A percentile compares a stretch with the other conserved stretches of the same genome.
phyloP scores from a whole-genome alignment of 2,888 invertebrate genomes.

The Copidosoma aretas region DNA sequence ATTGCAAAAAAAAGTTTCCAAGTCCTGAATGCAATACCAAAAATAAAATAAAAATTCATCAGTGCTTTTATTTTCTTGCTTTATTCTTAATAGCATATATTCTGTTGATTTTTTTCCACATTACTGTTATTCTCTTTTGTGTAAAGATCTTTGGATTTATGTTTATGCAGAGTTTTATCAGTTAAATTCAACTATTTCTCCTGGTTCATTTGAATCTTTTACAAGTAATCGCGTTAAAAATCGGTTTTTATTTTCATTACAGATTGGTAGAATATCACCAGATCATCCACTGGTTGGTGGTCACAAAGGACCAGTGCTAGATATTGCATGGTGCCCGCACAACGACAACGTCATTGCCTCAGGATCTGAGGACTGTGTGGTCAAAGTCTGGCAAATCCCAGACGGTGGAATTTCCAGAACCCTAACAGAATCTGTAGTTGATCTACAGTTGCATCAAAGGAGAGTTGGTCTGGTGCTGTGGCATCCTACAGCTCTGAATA shows the following conservation, averaged over 20 bases:
- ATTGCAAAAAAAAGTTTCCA: no score
- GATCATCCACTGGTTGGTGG: slow-evolving; percentile 95
- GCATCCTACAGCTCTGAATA: slow-evolving; percentile 96
- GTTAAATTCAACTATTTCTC: no score
- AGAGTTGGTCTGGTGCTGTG: slow-evolving; percentile 92
- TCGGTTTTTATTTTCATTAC: not conserved
- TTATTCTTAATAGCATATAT: no score
- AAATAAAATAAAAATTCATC: no score
- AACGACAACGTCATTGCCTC: slow-evolving; percentile 98
- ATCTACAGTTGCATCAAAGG: slow-evolving; percentile 90
- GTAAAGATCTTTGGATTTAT: no score
- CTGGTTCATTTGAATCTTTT: no score
- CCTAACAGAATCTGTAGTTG: slow-evolving; percentile 90
- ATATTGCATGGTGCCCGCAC: slow-evolving; percentile 98
- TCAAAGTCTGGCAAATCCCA: slow-evolving; percentile 96
- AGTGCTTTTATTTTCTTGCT: no score
- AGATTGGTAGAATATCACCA: slow-evolving; percentile 94
- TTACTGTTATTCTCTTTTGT: no score
- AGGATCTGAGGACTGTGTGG: slow-evolving; percentile 95
- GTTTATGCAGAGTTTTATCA: no score
- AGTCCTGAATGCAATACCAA: no score
- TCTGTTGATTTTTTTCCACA: no score
- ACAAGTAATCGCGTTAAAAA: not conserved
- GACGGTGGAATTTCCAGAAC: slow-evolving; percentile 88
- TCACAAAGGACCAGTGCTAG: slow-evolving; percentile 94